Evolutionary conservation across 2,888 invertebrate species (phyloP).

Genomic region (Gymnosoma rotundatum): DNA sequence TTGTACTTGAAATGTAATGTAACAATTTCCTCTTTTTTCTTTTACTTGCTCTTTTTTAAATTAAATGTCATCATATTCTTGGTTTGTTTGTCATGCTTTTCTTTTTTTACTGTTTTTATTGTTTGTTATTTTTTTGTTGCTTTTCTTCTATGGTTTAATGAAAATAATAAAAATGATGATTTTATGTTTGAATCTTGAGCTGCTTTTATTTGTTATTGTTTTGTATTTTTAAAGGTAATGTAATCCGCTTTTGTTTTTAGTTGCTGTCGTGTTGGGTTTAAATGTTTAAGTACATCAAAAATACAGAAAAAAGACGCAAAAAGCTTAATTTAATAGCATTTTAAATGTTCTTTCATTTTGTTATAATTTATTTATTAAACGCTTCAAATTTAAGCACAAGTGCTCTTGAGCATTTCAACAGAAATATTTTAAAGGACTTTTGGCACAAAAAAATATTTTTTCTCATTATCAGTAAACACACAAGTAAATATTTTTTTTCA

Average conservation of each 20-base stretch:
- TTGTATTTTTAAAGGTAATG: no score
- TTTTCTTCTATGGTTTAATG: slow-evolving; percentile 7
- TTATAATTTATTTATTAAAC: slow-evolving; percentile 7
- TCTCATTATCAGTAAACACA: no score
- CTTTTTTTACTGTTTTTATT: not conserved
- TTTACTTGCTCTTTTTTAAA: not conserved
- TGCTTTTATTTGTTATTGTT: not conserved
- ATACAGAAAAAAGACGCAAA: no score
- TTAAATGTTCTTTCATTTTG: not conserved
- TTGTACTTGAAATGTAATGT: slow-evolving; percentile 10
- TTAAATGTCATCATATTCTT: slow-evolving; percentile 19
- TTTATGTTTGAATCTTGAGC: not conserved
- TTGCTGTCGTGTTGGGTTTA: no score
- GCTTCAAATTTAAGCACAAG: slow-evolving; percentile 31
- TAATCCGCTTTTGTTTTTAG: no score
- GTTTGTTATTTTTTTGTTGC: slow-evolving; percentile 11
- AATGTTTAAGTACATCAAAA: no score
- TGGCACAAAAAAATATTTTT: no score
- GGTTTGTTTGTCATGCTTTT: slow-evolving; percentile 5
- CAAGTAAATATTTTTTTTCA: no score
- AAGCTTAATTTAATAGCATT: not conserved
- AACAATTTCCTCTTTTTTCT: not conserved
- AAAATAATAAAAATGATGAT: slow-evolving; percentile 22
- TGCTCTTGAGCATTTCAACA: slow-evolving; percentile 20
- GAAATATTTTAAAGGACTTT: no score